Conservation (phyloP, 1,140 invertebrate genomes). For the Hycleus cichorii region DNA sequence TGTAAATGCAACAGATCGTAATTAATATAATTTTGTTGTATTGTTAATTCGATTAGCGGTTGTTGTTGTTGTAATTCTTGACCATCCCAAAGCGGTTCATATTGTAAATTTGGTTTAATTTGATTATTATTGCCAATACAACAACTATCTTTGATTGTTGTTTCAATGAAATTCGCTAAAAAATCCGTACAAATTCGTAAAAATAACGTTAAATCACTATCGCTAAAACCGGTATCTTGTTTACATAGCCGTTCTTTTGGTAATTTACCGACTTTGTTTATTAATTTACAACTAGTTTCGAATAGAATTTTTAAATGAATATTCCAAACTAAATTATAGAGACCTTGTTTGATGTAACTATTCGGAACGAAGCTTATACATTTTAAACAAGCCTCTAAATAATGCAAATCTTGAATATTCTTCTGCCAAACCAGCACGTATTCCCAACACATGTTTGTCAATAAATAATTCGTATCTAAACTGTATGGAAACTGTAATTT, state of each 20-base stretch:
- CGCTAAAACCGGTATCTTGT: constrained; percentile 67
- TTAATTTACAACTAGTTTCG: constrained; percentile 64
- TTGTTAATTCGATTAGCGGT: constrained; percentile 67
- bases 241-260: constrained; percentile 75
- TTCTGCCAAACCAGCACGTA: constrained; percentile 80
- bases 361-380: constrained; percentile 56
- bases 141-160: constrained; percentile 45
- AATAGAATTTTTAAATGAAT: constrained; percentile 71
- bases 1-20: constrained; percentile 71
- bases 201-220: constrained; percentile 59
- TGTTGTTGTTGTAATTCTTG: constrained; percentile 28
- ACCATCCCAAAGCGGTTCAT: constrained; percentile 63
- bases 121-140: constrained; percentile 32
- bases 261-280: constrained; percentile 82
- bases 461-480: constrained; percentile 65
- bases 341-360: constrained; percentile 55
- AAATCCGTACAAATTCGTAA: constrained; percentile 62
- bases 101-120: constrained; percentile 47
- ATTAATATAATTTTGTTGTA: constrained; percentile 66
- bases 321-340: constrained; percentile 81
- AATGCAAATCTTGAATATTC: constrained; percentile 57
- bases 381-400: constrained; percentile 55
- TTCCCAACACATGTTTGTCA: constrained; percentile 86
- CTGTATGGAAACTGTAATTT: constrained; percentile 78
- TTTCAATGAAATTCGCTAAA: constrained; percentile 68